Conservation (phyloP, 2,113 vertebrate species). For the Corythaeola cristata region DNA sequence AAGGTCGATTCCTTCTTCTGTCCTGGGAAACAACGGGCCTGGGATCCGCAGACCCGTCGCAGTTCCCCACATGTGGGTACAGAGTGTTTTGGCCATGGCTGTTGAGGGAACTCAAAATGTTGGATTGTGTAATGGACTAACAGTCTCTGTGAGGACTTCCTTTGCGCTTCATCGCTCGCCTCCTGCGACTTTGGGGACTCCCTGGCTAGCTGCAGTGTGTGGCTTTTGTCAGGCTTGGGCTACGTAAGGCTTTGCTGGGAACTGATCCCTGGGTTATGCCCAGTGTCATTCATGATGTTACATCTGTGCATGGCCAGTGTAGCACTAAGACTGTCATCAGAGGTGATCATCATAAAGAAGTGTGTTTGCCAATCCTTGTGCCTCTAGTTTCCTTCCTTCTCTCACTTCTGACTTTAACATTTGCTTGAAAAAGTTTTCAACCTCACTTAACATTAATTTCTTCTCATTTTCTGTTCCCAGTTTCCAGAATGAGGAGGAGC, state of each 20-base stretch:
- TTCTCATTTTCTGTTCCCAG: not conserved
- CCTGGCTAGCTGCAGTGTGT: not conserved
- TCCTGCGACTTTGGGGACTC: not conserved
- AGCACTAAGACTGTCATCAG: not conserved
- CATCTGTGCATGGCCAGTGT: not conserved
- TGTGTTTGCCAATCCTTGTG: not conserved
- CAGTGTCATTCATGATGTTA: rapidly evolving
- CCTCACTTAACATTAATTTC: not conserved
- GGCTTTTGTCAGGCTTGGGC: not conserved
- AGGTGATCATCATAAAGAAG: not conserved
- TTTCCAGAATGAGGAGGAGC: not conserved
- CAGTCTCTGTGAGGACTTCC: not conserved
- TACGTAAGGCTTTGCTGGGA: not conserved
- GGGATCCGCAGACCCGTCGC: too few species aligned
- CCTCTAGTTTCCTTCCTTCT: not conserved
- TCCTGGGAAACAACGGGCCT: too few species aligned
- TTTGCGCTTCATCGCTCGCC: rapidly evolving
- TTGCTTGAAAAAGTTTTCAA: not conserved
- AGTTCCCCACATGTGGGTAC: not conserved
- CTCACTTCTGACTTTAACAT: not conserved
- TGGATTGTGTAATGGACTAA: rapidly evolving
- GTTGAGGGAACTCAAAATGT: not conserved
- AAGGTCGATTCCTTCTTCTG: too few species aligned
- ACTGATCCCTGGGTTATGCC: not conserved
- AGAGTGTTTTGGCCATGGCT: not conserved